phyloP scores from a whole-genome alignment of 2,797 vertebrate genomes.

The Nothura maculosa region DNA sequence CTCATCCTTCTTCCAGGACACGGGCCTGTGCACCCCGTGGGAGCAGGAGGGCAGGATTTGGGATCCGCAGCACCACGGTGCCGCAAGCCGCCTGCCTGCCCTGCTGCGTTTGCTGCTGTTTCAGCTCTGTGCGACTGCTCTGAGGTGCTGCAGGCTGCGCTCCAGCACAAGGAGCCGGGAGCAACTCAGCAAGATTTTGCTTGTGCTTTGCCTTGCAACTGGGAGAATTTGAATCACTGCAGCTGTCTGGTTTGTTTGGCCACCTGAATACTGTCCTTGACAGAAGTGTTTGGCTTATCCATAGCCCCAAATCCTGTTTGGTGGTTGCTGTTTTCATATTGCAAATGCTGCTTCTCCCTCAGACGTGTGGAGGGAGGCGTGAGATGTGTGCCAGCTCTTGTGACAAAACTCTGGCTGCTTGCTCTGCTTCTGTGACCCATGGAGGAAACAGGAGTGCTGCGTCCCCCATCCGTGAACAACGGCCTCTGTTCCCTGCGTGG shows the following conservation, averaged over 20 bases:
- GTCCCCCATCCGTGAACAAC: not conserved
- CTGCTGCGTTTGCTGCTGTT: too few relatives aligned
- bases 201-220: conserved; percentile 10
- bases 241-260: not conserved
- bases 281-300: not conserved
- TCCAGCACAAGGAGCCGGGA: not conserved
- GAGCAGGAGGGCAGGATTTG: too few relatives aligned
- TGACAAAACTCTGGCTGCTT: not conserved
- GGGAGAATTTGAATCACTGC: not conserved
- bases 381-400: not conserved
- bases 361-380: not conserved
- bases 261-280: accelerated
- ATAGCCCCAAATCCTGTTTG: not conserved
- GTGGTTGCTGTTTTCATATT: not conserved
- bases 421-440: not conserved
- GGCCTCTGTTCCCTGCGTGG: not conserved
- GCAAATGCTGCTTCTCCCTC: not conserved
- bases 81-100: too few relatives aligned
- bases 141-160: conserved; percentile 13
- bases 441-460: not conserved
- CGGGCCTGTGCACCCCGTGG: not conserved
- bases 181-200: conserved; percentile 15
- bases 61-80: too few relatives aligned
- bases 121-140: too few relatives aligned
- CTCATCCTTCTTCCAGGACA: not conserved